Evolutionary conservation across 2,888 invertebrate genomes (phyloP).

Genomic region (Phyto melanocephala): DNA sequence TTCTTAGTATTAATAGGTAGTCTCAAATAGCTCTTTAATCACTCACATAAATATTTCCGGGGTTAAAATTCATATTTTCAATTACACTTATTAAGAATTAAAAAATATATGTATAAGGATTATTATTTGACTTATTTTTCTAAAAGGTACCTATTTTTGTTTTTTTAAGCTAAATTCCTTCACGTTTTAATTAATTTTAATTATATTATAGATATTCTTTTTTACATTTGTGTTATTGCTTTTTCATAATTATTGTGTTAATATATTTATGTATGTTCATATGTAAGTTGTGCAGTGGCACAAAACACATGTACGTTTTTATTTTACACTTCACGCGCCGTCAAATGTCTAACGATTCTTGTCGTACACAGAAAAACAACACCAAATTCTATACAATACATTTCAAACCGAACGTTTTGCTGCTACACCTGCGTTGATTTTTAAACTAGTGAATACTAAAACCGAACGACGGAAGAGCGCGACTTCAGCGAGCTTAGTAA

Average conservation of each 20-base stretch:
- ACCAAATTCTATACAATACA: conserved; percentile 34
- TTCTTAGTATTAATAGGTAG: too few relatives aligned
- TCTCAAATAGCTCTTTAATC: background rate
- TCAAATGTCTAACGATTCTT: conserved; percentile 23
- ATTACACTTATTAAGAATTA: background rate
- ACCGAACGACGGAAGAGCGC: conserved; percentile 14
- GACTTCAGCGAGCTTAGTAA: conserved; percentile 22
- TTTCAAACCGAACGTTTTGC: conserved; percentile 18
- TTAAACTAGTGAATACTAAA: background rate
- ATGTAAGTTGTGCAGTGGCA: background rate
- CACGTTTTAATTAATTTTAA: background rate
- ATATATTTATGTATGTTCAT: background rate
- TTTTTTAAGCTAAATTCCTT: background rate
- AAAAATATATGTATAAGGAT: background rate
- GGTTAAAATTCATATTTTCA: background rate
- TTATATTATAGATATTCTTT: background rate
- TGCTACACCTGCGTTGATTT: conserved; percentile 53
- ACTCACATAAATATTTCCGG: conserved; percentile 41
- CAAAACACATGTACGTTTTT: conserved; percentile 9
- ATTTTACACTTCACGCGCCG: conserved; percentile 47
- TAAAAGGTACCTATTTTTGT: too few relatives aligned
- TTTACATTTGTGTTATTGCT: too few relatives aligned
- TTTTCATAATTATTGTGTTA: background rate
- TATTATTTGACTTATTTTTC: too few relatives aligned
- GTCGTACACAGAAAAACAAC: conserved; percentile 10